These are phyloP conservation scores for Ophion obscuratus DNA, from an alignment of 2,888 invertebrate genomes.

Conservation along the genomic window DNA sequence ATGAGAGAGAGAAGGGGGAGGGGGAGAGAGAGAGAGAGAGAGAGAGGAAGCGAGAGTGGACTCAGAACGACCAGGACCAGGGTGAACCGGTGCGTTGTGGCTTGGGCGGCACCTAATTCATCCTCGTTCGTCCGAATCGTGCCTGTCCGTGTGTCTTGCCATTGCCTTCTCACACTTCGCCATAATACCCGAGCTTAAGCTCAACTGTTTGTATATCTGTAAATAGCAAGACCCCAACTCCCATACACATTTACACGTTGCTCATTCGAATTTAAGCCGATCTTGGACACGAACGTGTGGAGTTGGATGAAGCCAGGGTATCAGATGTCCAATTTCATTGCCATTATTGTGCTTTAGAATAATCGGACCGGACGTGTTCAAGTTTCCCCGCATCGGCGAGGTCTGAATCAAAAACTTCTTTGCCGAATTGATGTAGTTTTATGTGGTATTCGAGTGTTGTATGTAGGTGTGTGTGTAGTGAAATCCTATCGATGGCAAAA, in stretches of 20 bases:
- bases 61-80: constrained; percentile 50
- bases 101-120: constrained; percentile 74
- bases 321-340: constrained; percentile 12
- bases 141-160: constrained; percentile 56
- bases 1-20: constrained; percentile 31
- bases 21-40: constrained; percentile 7
- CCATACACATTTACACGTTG: constrained; percentile 25
- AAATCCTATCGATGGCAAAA: too few relatives aligned
- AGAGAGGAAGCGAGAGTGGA: constrained; percentile 6
- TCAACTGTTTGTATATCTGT: constrained; percentile 40
- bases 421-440: neutral
- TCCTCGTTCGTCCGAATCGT: constrained; percentile 68
- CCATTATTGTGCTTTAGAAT: neutral
- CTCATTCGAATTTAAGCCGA: constrained; percentile 33
- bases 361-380: neutral
- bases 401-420: neutral
- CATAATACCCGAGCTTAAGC: constrained; percentile 35
- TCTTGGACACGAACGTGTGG: neutral
- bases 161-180: constrained; percentile 42
- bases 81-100: constrained; percentile 65
- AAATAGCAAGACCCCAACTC: constrained; percentile 40
- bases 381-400: too few relatives aligned
- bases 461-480: too few relatives aligned
- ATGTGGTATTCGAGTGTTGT: too few relatives aligned
- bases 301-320: constrained; percentile 1